These are phyloP conservation scores for Anastatus disparis DNA, from an alignment of 1,140 invertebrate species.

Conservation along the genomic window DNA sequence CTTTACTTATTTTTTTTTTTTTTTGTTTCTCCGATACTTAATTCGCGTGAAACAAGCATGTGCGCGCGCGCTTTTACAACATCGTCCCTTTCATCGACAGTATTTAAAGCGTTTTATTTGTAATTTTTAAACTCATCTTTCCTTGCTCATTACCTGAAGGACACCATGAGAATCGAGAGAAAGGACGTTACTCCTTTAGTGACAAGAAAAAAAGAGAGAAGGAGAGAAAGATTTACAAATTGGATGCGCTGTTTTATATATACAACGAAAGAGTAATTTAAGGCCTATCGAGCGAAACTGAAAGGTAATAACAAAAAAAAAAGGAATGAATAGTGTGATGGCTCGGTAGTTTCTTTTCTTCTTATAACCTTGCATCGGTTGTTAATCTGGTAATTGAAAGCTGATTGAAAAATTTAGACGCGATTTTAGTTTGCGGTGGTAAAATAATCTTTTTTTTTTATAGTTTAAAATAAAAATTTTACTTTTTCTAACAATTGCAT, in stretches of 20 bases:
- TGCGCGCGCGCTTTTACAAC: neutral
- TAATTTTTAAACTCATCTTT: neutral
- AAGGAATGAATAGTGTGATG: too few relatives aligned
- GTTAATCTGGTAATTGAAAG: constrained; percentile 22
- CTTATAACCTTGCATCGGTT: too few relatives aligned
- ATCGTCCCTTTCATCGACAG: neutral
- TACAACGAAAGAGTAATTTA: neutral
- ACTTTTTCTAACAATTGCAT: too few relatives aligned
- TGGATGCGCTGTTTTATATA: too few relatives aligned
- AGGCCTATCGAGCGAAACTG: neutral
- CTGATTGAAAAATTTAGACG: constrained; percentile 13
- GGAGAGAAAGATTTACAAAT: neutral
- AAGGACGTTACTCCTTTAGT: neutral
- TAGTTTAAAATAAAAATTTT: too few relatives aligned
- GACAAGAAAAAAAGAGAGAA: neutral
- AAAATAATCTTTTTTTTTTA: too few relatives aligned
- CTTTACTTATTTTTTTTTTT: too few relatives aligned
- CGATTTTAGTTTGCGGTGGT: neutral
- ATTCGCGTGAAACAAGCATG: too few relatives aligned
- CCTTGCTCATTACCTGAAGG: neutral
- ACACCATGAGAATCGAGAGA: neutral
- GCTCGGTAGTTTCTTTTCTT: too few relatives aligned
- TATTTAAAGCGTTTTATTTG: neutral
- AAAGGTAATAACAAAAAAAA: too few relatives aligned
- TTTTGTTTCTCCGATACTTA: too few relatives aligned